Conservation (phyloP, 2,888 invertebrate species). For the Xestobium rufovillosum region DNA sequence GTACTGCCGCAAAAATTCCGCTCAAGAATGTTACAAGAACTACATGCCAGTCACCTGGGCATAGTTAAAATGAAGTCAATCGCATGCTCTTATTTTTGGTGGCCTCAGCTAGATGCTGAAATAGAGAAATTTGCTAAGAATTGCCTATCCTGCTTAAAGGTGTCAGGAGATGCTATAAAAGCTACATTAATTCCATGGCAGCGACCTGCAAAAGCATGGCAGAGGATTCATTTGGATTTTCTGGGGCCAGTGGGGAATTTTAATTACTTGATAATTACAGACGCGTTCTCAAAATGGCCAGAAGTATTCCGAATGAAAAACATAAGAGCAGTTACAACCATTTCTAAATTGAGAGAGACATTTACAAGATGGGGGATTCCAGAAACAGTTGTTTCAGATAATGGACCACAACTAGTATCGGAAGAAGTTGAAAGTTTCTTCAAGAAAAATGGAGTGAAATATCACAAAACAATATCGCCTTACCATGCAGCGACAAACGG, state of each 20-base stretch:
- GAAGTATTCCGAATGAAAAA: constrained; percentile 19
- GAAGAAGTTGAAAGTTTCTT: constrained; percentile 23
- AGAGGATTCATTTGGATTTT: constrained; percentile 25
- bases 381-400: constrained; percentile 20
- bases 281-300: constrained; percentile 24
- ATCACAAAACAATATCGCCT: constrained; percentile 23
- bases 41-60: constrained; percentile 25
- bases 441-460: constrained; percentile 21
- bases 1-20: constrained; percentile 24
- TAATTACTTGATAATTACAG: constrained; percentile 18
- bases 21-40: constrained; percentile 19
- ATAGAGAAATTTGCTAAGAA: constrained; percentile 24
- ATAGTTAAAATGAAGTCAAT: constrained; percentile 26
- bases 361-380: constrained; percentile 22
- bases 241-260: constrained; percentile 16
- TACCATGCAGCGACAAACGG: constrained; percentile 26
- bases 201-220: constrained; percentile 17
- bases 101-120: constrained; percentile 23
- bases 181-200: constrained; percentile 19
- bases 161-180: constrained; percentile 17
- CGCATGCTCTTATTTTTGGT: constrained; percentile 25
- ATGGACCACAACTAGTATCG: constrained; percentile 21
- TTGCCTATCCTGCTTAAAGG: constrained; percentile 22
- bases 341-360: constrained; percentile 15
- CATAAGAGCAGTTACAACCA: constrained; percentile 17